Evolutionary conservation across 2,888 invertebrate genomes (phyloP).

Genomic region (Empis stercorea): DNA sequence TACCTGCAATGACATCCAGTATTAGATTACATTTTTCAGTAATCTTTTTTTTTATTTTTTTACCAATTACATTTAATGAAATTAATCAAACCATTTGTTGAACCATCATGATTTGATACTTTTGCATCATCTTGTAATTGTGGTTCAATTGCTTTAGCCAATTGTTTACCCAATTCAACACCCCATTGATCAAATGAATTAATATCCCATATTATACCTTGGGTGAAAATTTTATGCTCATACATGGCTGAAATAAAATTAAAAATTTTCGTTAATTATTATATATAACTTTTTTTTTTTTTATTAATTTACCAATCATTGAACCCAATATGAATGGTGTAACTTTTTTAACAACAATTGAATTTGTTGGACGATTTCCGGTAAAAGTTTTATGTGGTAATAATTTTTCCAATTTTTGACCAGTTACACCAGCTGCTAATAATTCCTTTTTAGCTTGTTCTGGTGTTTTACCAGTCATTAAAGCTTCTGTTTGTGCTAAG

Average conservation of each 20-base stretch:
- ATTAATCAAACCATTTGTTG: constrained; percentile 95
- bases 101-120: constrained; percentile 71
- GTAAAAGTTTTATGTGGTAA: constrained; percentile 93
- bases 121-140: constrained; percentile 60
- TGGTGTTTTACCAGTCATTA: constrained; percentile 65
- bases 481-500: constrained; percentile 95
- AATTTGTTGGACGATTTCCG: constrained; percentile 96
- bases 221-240: constrained; percentile 98
- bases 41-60: constrained; percentile 2
- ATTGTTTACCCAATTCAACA: constrained; percentile 95
- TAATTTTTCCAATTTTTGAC: constrained; percentile 61
- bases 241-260: constrained; percentile 66
- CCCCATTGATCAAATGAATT: constrained; percentile 99
- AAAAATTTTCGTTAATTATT: neutral
- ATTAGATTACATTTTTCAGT: too few species aligned
- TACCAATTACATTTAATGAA: constrained; percentile 65
- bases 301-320: constrained; percentile 60
- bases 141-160: constrained; percentile 96
- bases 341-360: constrained; percentile 80
- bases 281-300: neutral
- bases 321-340: constrained; percentile 89
- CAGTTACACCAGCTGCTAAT: constrained; percentile 59
- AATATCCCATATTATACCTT: constrained; percentile 98
- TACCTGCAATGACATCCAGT: too few species aligned
- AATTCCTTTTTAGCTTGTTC: constrained; percentile 62